These are phyloP conservation scores for Phataginus tricuspis DNA, from an alignment of 2,797 vertebrate species.

Conservation along the genomic window DNA sequence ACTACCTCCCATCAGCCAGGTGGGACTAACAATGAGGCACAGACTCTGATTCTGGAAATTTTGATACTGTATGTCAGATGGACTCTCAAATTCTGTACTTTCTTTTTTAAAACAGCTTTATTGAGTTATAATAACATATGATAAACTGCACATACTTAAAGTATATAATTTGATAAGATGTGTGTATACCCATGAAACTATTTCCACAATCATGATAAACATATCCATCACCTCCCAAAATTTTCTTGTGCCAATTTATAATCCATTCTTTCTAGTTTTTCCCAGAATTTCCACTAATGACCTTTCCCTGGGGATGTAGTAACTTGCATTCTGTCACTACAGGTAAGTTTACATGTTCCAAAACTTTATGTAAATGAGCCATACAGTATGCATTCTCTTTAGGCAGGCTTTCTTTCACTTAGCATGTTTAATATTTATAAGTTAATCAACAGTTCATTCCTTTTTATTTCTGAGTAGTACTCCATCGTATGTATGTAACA, in stretches of 20 bases:
- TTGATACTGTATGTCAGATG: not conserved
- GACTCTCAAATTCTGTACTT: not conserved
- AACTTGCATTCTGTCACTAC: not conserved
- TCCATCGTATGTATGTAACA: not conserved
- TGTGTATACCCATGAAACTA: not conserved
- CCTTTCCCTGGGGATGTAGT: not conserved
- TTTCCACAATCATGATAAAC: not conserved
- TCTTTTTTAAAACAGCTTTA: not conserved
- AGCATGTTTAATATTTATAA: not conserved
- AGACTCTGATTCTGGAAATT: not conserved
- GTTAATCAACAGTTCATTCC: not conserved
- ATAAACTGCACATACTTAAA: not conserved
- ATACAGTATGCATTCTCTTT: not conserved
- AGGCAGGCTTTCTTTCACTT: not conserved
- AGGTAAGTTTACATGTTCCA: not conserved
- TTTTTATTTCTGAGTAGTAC: not conserved
- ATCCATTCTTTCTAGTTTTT: not conserved
- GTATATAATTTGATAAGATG: not conserved
- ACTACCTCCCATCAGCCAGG: too few relatives aligned
- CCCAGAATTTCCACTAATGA: not conserved
- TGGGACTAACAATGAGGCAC: not conserved
- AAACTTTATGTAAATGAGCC: not conserved
- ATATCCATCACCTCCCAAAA: not conserved
- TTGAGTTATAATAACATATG: not conserved
- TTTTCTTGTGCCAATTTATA: not conserved